Evolutionary conservation across 1,140 invertebrate genomes (phyloP), one percentile per base, ranked within the genome.

Genomic region (Pissodes strobi): DNA sequence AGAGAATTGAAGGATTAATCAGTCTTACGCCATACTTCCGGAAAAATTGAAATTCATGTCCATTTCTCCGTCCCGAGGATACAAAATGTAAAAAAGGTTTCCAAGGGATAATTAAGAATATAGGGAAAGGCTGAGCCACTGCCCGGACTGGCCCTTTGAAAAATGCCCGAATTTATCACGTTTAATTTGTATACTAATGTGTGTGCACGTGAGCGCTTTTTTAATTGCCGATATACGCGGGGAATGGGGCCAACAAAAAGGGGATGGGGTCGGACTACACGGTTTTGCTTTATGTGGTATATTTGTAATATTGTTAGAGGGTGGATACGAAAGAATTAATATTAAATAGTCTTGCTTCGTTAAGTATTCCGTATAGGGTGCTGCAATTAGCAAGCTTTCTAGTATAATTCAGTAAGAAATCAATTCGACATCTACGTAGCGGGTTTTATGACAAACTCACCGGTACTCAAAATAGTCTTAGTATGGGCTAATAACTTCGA

Each of bases 121-220:
- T 53, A 53, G 60, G 60, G 39, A 62, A 57, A 57, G 38, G 55
- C 55, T 51, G 58, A 61, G 37, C 27, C 41, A n/a, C 12, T 22
- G 39, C 6, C 21, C 38, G n/a, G 41, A 9, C 23, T 23, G 23
- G 21, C 38, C 51, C 49, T 62, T 55, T 62, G 60, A 62, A 62
- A 62, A 62, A 62, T 62, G 49, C 51, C 60, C 49, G 51, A 62
- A 62, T 62, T 62, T 62, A 62, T 62, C 60, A 62, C 60, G 60
- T 62, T 62, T 62, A 62, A 62, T 62, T 62, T 62, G 60, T 62
- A 62, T 62, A 62, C 60, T 62, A 62, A 62, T 62, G 60, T 62
- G 51, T 62, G 60, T 62, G 60, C 60, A 62, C 60, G 60, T 62
- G 60, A 62, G 60, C 60, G 60, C 60, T 62, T 62, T 62, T 62